phyloP scores from a whole-genome alignment of 2,113 vertebrate species.

The Oreochromis aureus region DNA sequence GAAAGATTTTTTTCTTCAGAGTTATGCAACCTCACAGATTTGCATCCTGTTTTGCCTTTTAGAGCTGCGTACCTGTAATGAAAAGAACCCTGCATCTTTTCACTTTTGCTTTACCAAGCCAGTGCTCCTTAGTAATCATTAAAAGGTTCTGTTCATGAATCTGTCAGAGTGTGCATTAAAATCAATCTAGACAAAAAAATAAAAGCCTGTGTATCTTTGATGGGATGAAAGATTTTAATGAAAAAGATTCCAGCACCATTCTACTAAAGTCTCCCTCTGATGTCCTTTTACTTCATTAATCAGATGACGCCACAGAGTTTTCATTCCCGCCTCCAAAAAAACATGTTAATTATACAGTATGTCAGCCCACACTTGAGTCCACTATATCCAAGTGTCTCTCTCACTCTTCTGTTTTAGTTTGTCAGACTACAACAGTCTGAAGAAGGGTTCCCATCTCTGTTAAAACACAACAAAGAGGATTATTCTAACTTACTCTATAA shows the following conservation, averaged over 20 bases:
- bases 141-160: background rate
- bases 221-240: background rate
- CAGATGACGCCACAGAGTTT: background rate
- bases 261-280: background rate
- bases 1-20: background rate
- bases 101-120: background rate
- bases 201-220: background rate
- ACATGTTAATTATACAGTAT: background rate
- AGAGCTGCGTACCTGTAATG: background rate
- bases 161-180: background rate
- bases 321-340: slow-evolving; percentile 8
- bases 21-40: background rate
- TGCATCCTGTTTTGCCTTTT: background rate
- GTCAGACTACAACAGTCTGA: background rate
- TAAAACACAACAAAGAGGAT: background rate
- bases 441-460: background rate
- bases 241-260: background rate
- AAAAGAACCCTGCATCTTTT: background rate
- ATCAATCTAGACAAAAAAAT: background rate
- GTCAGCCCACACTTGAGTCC: background rate
- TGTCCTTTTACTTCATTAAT: background rate
- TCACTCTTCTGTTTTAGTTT: background rate
- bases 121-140: background rate
- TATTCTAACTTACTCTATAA: background rate
- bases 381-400: background rate